Base-by-base conservation (phyloP, 92 coral and sea anemone species). In the Isaurus tuberculatus region DNA sequence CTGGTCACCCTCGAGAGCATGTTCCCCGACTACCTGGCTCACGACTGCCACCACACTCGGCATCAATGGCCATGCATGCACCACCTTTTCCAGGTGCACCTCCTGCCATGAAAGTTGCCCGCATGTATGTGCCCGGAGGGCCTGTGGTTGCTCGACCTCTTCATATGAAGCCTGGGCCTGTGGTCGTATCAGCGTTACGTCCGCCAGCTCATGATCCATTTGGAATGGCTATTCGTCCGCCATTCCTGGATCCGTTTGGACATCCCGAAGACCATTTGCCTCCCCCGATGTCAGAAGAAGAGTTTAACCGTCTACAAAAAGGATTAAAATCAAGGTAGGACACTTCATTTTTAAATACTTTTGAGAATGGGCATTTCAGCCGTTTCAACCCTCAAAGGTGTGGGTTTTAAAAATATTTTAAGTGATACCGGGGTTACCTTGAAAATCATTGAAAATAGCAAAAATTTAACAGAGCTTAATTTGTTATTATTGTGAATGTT, bases 201-300 rank as follows among this genome's bases (percentile, higher is more conserved):
- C 81, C 65, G 5, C 81, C 81, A 31, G 81, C 48, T 51, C 81
- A 31, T 31, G 67, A 49, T n/a, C 65, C 53, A 9, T 75, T 75
- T 75, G 67, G 66, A 9, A 55, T 55, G 4, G 27, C 81, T 75
- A 67, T 75, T 16, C 67, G 81, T 13, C 81, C 81, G 31, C 28
- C 66, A 28, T 75, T 75, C 46, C 16, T 53, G 3, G 81, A 75
- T 20, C 48, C 81, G 2, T 75, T 75, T 75, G 67, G 23, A 30
- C 66, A 26, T 75, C 65, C 49, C 3, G 81, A 75, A 4, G 81
- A 75, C 32, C 42, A 37, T 27, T 88, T 72, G 42, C 83, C 89
- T 20, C 94, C 94, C 10, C 97, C 95, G 43, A 91, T 96, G 92
- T 74, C 89, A 29, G 98, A 96, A 37, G 92, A 92, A 57, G 99